Conservation (phyloP, 2,888 invertebrate species). For the Melanostoma mellinum region DNA sequence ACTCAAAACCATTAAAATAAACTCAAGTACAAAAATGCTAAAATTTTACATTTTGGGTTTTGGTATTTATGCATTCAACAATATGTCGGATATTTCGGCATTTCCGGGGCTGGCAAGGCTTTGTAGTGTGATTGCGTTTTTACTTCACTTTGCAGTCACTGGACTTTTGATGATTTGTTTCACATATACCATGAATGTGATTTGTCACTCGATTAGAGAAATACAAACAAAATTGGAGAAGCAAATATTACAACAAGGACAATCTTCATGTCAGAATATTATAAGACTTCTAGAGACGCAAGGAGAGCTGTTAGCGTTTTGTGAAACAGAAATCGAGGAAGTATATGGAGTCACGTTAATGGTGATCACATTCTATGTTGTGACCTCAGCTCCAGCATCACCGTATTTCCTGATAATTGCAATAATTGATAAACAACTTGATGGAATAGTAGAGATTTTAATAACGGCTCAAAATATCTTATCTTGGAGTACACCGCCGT, state of each 20-base stretch:
- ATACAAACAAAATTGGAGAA: constrained; percentile 22
- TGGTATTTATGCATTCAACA: not conserved
- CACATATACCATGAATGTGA: constrained; percentile 7
- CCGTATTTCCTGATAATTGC: constrained; percentile 75
- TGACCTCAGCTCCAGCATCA: constrained; percentile 74
- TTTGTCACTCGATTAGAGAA: constrained; percentile 11
- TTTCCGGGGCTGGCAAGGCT: not conserved
- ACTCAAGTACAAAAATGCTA: not conserved
- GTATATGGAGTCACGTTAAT: constrained; percentile 74
- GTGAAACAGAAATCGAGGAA: constrained; percentile 65
- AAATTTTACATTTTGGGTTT: constrained; percentile 7
- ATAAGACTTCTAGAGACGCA: not conserved
- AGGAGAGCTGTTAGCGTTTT: constrained; percentile 8
- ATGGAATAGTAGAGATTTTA: not conserved
- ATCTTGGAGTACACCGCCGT: constrained; percentile 26
- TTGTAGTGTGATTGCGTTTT: not conserved
- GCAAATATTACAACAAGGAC: not conserved
- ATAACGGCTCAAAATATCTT: not conserved
- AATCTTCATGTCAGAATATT: not conserved
- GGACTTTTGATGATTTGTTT: constrained; percentile 27
- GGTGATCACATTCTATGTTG: constrained; percentile 73
- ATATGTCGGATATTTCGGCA: not conserved
- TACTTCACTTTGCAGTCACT: constrained; percentile 15
- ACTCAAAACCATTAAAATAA: not conserved
- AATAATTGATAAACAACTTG: constrained; percentile 8